Base-by-base conservation (phyloP, 2,113 vertebrate species). In the Okapia johnstoni region DNA sequence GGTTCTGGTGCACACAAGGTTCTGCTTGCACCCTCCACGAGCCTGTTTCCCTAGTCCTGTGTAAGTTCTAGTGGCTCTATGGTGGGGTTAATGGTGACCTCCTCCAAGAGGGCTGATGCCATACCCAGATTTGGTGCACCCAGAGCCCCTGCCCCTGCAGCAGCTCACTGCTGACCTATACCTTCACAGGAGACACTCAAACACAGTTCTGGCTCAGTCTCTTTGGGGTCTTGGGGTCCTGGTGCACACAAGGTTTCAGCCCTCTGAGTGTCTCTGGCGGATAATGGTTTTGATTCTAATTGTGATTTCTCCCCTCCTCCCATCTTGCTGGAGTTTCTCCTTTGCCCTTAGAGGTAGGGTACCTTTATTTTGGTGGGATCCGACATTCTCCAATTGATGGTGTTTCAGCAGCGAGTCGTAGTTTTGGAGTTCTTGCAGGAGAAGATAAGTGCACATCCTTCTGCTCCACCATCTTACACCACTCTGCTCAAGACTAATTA, bases 231-330 rank as follows among this genome's bases (percentile, higher is more conserved):
- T 36, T 2, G 1, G n/a, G 19, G 63, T 36, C n/a, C 19, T 36
- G 63, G 63, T 36, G 33, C 3, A 1, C 19, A 36, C 9, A 23
- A 21, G n/a, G 63, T 70, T 70, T 70, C n/a, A 70, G 63, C 63
- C 63, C 63, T 70, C n/a, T 36, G 63, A 70, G 63, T 0, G 0
- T 70, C 17, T 36, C n/a, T 36, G 9, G n/a, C 0, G 0, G 19
- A 11, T 36, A 36, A 66, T 7, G 10, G 19, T 19, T 21, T 70
- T 70, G n/a, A 23, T 70, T 70, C n/a, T 36, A 36, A 70, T 36
- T 36, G 63, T 70, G n/a, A 70, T 70, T 70, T 70, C 63, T 70
- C 63, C 19, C n/a, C 8, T 70, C n/a, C n/a, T 23, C 11, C n/a
- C 63, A 23, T 21, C 63, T 36, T 66, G 8, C 19, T 70, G n/a